Conservation (phyloP, 2,888 invertebrate genomes). For the Octodonta nipae region DNA sequence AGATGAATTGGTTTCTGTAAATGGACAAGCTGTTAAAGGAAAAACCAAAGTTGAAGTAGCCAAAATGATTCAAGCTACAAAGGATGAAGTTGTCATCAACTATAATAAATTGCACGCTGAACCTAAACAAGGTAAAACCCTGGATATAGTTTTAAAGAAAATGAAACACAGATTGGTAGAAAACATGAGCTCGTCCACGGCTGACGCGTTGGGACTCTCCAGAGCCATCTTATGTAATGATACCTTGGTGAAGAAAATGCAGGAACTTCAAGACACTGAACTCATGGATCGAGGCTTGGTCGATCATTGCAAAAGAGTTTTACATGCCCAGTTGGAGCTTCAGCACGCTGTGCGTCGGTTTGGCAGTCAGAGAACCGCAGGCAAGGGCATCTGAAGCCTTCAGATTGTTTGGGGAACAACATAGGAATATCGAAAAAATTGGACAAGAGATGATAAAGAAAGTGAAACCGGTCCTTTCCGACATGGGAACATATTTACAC, state of each 20-base stretch:
- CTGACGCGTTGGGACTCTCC: conserved; percentile 88
- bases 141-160: conserved; percentile 95
- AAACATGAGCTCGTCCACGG: conserved; percentile 82
- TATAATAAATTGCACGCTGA: conserved; percentile 98
- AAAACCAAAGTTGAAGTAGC: conserved; percentile 97
- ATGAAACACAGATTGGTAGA: conserved; percentile 93
- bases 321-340: conserved; percentile 79
- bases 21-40: conserved; percentile 83
- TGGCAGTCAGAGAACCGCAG: conserved; percentile 92
- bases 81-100: conserved; percentile 84
- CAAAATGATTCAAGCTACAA: conserved; percentile 91
- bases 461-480: conserved; percentile 81
- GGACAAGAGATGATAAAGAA: conserved; percentile 81
- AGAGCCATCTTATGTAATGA: conserved; percentile 96
- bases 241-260: conserved; percentile 84
- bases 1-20: conserved; percentile 91
- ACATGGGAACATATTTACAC: conserved; percentile 90
- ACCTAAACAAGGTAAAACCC: conserved; percentile 84
- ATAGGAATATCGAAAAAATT: conserved; percentile 79
- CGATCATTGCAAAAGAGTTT: conserved; percentile 69
- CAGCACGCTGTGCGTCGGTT: conserved; percentile 82
- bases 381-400: conserved; percentile 91
- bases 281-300: conserved; percentile 82
- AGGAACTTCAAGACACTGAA: conserved; percentile 87
- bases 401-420: conserved; percentile 85